phyloP scores from a whole-genome alignment of 1,140 invertebrate genomes.

The Drosophila trapezifrons region DNA sequence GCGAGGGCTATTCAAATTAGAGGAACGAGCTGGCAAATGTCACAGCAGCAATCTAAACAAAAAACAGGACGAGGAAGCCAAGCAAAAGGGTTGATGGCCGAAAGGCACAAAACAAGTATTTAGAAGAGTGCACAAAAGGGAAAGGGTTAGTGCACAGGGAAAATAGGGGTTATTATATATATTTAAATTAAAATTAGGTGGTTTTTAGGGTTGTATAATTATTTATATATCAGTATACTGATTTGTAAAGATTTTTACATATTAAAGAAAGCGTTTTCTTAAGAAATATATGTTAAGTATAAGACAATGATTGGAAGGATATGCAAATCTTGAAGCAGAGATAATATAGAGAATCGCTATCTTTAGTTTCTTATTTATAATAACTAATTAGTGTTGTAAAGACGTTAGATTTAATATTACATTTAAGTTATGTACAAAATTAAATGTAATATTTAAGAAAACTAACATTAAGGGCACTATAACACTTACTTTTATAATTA shows the following conservation, averaged over 20 bases:
- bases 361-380: too few relatives aligned
- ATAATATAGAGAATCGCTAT: too few relatives aligned
- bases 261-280: not conserved
- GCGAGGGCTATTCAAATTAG: constrained; percentile 56
- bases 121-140: constrained; percentile 5
- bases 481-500: too few relatives aligned
- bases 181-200: not conserved
- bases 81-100: constrained; percentile 44
- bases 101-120: constrained; percentile 36
- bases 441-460: too few relatives aligned
- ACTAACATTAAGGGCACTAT: too few relatives aligned
- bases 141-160: not conserved
- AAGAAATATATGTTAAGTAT: too few relatives aligned
- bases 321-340: too few relatives aligned
- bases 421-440: too few relatives aligned
- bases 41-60: constrained; percentile 42
- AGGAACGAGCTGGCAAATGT: constrained; percentile 48
- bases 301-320: too few relatives aligned
- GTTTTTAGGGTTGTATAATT: not conserved
- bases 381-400: too few relatives aligned
- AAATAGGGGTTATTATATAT: not conserved
- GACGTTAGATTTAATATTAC: too few relatives aligned
- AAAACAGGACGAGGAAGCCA: constrained; percentile 19
- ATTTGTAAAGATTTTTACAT: not conserved
- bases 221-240: too few relatives aligned